Percentiles rank a stretch among this genome's conserved stretches.
These are phyloP conservation scores for Sebastes baramenuke DNA, from an alignment of 2,797 vertebrate species.

Conservation along the genomic window DNA sequence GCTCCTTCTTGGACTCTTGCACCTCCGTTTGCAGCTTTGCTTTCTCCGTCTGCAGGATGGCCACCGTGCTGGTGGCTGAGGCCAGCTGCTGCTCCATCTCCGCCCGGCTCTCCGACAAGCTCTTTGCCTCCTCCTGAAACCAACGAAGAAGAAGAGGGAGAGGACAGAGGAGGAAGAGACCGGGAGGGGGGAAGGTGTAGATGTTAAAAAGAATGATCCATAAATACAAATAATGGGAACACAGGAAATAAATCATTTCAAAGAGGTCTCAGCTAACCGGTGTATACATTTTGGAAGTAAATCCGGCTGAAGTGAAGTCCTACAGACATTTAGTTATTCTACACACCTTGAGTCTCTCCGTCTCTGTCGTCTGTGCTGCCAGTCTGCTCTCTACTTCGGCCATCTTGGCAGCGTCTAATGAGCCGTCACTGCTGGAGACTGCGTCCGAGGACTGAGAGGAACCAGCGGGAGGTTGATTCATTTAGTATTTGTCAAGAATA, in stretches of 20 bases:
- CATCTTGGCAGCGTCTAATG: constrained; percentile 48
- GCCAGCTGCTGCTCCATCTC: constrained; percentile 89
- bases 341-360: constrained; percentile 86
- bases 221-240: background rate
- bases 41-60: constrained; percentile 92
- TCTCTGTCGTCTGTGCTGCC: constrained; percentile 80
- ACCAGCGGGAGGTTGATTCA: background rate
- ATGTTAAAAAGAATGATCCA: background rate
- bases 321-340: background rate
- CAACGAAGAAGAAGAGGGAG: background rate
- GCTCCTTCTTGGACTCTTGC: constrained; percentile 94
- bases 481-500: background rate
- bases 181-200: background rate
- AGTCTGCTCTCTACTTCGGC: constrained; percentile 85
- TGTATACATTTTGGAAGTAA: background rate
- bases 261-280: background rate
- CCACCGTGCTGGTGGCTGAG: constrained; percentile 88
- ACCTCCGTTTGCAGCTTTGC: constrained; percentile 89
- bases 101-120: constrained; percentile 78
- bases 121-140: constrained; percentile 84
- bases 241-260: background rate
- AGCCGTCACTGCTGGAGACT: constrained; percentile 55
- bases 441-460: constrained; percentile 49
- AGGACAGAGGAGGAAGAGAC: background rate
- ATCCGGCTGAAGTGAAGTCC: background rate